Base-by-base conservation (phyloP, 2,797 vertebrate genomes). In the Hipposideros larvatus region DNA sequence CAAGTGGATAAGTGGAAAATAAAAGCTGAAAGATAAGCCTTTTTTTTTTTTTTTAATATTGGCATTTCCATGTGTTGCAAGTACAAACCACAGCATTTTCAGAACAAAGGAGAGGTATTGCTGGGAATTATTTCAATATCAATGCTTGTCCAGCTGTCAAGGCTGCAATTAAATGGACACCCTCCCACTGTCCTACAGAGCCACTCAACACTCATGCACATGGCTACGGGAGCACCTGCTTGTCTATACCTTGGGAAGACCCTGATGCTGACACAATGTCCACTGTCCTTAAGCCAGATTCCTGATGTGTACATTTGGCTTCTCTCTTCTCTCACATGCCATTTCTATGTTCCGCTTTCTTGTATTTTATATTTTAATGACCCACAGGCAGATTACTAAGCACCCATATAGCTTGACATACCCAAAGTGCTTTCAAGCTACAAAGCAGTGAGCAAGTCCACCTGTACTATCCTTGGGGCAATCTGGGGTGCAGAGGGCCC, bases 181-280 rank as follows among this genome's bases (percentile, higher is more conserved):
- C 7, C 13, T 41, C 21, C 11, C 19, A 0, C 79, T 18, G 2
- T 21, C n/a, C 41, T 10, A 11, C 11, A 77, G 57, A n/a, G 43
- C 14, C 31, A 11, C 79, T 9, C 16, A 41, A 14, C 65, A 15
- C 0, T 28, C 18, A 37, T 0, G 2, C 2, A 1, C 7, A 24
- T n/a, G 51, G 16, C 31, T 37, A 0, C 0, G 11, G 57, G 13
- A 2, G 11, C 15, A 16, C 2, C 28, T 10, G 3, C 75, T 21
- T 48, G 1, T n/a, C 66, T 46, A 10, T 0, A 24, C 5, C 13
- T 37, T 5, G 16, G 34, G 34, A 46, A 68, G 68, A 55, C 74
- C 31, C 16, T 0, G 13, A 11, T 22, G 11, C 55, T 24, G 34
- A 15, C 51, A 7, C 19, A 31, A 31, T 9, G 41, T 15, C 34